phyloP scores from a whole-genome alignment of 2,888 invertebrate species.

The Liposcelis brunnea region DNA sequence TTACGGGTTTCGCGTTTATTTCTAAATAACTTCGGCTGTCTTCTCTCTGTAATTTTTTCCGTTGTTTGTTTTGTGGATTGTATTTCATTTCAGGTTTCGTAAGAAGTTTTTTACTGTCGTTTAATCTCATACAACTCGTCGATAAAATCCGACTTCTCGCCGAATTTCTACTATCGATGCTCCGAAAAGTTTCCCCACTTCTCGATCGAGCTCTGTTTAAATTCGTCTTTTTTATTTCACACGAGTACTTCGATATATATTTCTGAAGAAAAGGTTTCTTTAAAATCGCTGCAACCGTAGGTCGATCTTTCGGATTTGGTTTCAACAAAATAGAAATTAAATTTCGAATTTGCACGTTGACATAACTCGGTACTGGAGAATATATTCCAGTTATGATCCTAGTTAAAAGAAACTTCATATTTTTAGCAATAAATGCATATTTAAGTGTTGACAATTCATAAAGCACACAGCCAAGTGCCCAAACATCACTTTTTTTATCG shows the following conservation, averaged over 20 bases:
- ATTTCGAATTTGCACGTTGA: slow-evolving; percentile 1
- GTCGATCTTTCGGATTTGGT: slow-evolving; percentile 4
- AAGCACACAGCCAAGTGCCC: slow-evolving; percentile 65
- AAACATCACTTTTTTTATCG: slow-evolving; percentile 57
- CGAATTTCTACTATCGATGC: background rate
- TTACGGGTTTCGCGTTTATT: background rate
- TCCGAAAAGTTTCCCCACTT: slow-evolving; percentile 1
- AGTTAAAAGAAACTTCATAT: slow-evolving; percentile 3
- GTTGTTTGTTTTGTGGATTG: background rate
- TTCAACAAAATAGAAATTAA: slow-evolving; percentile 1
- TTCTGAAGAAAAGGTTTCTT: background rate
- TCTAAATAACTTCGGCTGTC: background rate
- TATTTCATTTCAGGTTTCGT: background rate
- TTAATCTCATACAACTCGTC: background rate
- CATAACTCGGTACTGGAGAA: background rate
- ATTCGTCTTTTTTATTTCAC: background rate
- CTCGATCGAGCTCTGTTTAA: background rate
- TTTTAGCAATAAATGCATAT: slow-evolving; percentile 3
- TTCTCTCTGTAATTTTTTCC: background rate
- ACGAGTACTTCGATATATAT: background rate
- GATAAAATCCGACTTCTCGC: background rate
- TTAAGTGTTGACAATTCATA: slow-evolving; percentile 63
- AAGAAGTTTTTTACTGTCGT: background rate
- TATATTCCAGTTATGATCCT: background rate
- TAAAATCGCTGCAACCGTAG: background rate